Base-by-base conservation (phyloP, 1,140 invertebrate genomes). In the Hylyphantes graminicola region DNA sequence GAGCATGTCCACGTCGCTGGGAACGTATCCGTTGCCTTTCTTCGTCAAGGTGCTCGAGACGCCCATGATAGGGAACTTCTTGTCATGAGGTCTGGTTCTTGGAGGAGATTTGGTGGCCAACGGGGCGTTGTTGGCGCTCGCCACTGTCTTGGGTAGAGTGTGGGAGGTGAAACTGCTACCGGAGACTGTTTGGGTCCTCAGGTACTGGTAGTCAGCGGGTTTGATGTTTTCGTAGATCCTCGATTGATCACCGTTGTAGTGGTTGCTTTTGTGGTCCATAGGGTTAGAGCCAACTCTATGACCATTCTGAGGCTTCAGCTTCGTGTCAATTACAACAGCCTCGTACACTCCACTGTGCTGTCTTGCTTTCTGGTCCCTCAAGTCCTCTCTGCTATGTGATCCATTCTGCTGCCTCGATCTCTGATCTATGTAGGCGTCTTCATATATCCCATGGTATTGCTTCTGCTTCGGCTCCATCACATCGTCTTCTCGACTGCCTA, bases 201-300 rank as follows among this genome's bases (percentile, higher is more conserved):
- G 21, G 19, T 51, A 59, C 7, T 81, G 67, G 5, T 72, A 81
- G 51, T 82, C 80, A 5, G 55, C 59, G 0, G 78, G 78, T 73
- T 81, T 81, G 12, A 82, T 82, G 19, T 82, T 82, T 17, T 82
- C 80, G 48, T 82, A 82, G 19, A 82, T 82, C 4, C 70, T 50
- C 17, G 68, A 63, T 8, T 77, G 61, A 1, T 75, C 73, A 0
- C 11, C 50, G 12, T 35, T 35, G 35, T 35, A 35, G 5, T 35
- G 35, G 35, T 35, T 35, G 35, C 35, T 35, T 35, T 35, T 35
- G 35, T 35, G 35, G 35, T 35, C 35, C 35, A 35, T 5, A 35
- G 35, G 5, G 5, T 1, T 35, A 2, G 35, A 35, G 35, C 35
- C 35, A 35, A 35, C 35, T 35, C 35, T 35, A 35, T 35, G 35